Conservation (phyloP, 2,113 vertebrate genomes). For the Macaca mulatta region DNA sequence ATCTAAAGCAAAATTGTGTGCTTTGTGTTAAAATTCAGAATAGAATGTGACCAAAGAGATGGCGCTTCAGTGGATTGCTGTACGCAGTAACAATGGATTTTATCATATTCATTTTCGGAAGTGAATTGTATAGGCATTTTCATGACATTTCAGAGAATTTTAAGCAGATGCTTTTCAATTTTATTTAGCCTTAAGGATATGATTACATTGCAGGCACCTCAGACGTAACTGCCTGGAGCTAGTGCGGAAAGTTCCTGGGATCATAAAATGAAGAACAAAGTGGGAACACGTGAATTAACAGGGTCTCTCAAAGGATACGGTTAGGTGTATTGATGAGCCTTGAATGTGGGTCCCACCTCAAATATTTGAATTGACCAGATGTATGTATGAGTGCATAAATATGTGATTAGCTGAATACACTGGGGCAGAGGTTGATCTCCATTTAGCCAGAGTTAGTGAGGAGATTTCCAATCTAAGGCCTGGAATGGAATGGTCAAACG, state of each 20-base stretch:
- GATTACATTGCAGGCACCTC: conserved; percentile 31
- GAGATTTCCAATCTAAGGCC: not conserved
- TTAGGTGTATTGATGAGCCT: not conserved
- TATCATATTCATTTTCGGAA: conserved; percentile 29
- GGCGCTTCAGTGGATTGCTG: not conserved
- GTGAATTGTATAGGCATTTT: conserved; percentile 43
- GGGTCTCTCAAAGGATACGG: not conserved
- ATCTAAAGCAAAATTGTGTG: not conserved
- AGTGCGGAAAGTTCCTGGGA: conserved; percentile 1
- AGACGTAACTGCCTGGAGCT: conserved; percentile 55
- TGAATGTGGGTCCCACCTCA: not conserved
- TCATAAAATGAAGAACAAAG: conserved; percentile 4
- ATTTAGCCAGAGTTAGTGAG: not conserved
- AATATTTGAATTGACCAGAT: not conserved
- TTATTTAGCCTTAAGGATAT: conserved; percentile 58
- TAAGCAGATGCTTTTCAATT: conserved; percentile 61
- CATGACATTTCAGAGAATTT: conserved; percentile 50
- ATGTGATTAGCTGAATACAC: not conserved
- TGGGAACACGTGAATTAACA: not conserved
- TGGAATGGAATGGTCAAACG: not conserved
- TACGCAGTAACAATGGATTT: not conserved
- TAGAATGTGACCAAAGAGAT: not conserved
- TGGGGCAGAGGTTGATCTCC: not conserved
- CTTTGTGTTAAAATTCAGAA: conserved; percentile 39
- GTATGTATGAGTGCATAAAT: not conserved